These are phyloP conservation scores for Epirrhoe tristata DNA, from an alignment of 2,888 invertebrate species.

Conservation along the genomic window DNA sequence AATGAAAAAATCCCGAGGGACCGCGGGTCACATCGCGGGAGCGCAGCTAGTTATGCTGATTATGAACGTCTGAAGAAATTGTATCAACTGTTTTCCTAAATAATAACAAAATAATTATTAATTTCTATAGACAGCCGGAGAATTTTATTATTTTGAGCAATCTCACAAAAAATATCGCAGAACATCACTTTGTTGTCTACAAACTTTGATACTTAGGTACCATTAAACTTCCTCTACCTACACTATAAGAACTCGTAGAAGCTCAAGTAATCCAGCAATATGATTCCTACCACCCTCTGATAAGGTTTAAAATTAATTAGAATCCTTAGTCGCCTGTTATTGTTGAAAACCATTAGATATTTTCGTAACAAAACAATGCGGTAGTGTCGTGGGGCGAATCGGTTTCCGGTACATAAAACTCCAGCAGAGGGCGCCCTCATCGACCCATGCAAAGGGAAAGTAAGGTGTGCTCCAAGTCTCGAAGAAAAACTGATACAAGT, in stretches of 20 bases:
- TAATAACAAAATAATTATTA: no score
- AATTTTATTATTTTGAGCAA: no score
- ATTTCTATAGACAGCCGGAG: no score
- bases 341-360: constrained; percentile 43
- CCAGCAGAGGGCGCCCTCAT: constrained; percentile 55
- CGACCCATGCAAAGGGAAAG: constrained; percentile 46
- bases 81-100: no score
- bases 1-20: no score
- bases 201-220: constrained; percentile 7
- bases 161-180: background rate
- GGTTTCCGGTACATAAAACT: constrained; percentile 64
- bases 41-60: no score
- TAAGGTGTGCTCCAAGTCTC: constrained; percentile 2
- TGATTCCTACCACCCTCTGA: constrained; percentile 9
- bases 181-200: constrained; percentile 8
- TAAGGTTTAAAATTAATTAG: constrained; percentile 34
- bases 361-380: constrained; percentile 58
- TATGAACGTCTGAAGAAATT: no score
- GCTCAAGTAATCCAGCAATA: background rate
- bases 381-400: constrained; percentile 54
- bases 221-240: background rate
- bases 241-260: background rate
- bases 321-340: constrained; percentile 23
- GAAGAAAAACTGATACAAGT: constrained; percentile 2
- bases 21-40: no score